phyloP scores from a whole-genome alignment of 2,888 invertebrate species.

The Aplocera efformata region DNA sequence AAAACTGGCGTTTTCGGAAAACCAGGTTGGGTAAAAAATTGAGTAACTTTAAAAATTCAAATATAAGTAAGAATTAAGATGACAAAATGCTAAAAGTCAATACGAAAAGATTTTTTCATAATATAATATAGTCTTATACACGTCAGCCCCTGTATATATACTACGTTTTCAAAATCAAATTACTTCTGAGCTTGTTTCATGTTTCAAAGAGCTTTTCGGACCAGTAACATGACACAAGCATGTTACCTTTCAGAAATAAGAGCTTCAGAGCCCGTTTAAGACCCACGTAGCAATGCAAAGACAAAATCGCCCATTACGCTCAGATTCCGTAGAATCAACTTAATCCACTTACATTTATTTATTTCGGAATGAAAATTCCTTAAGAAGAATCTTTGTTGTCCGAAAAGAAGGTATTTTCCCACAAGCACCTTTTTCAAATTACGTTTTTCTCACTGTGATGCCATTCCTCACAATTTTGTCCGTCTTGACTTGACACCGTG shows the following conservation, averaged over 20 bases:
- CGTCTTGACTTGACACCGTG: constrained; percentile 30
- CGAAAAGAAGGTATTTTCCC: constrained; percentile 42
- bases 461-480: constrained; percentile 35
- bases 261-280: constrained; percentile 57
- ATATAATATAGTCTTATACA: no score
- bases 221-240: constrained; percentile 1
- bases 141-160: no score
- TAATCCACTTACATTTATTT: constrained; percentile 55
- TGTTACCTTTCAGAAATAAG: constrained; percentile 42
- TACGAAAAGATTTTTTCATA: no score
- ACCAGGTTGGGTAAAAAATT: no score
- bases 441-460: constrained; percentile 47
- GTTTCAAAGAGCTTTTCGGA: no score
- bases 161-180: no score
- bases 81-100: no score
- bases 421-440: constrained; percentile 41
- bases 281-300: constrained; percentile 49
- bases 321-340: constrained; percentile 53
- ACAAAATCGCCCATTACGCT: constrained; percentile 49
- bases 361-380: constrained; percentile 54
- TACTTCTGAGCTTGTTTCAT: no score
- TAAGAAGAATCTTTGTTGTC: constrained; percentile 56
- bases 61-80: no score
- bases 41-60: no score
- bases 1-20: no score